Conservation (phyloP, 2,113 vertebrate species). For the Thymallus thymallus region DNA sequence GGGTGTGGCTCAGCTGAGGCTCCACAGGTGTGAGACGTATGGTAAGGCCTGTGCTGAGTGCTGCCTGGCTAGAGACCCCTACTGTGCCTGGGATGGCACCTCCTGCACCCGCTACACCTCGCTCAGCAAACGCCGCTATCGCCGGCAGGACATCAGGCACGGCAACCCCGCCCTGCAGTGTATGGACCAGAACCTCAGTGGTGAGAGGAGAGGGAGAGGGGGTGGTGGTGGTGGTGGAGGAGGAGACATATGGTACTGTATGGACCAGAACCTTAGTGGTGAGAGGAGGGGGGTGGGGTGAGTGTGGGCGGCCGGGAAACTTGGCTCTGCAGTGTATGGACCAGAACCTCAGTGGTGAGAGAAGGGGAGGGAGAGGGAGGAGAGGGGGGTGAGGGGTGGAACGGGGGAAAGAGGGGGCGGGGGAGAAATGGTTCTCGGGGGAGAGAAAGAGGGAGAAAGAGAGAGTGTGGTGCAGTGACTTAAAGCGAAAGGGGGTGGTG, state of each 20-base stretch:
- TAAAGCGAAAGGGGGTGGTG: too few species aligned
- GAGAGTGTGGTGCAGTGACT: background rate
- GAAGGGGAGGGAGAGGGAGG: background rate
- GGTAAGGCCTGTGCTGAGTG: conserved; percentile 91
- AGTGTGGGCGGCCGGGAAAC: conserved; percentile 25
- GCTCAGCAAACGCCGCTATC: conserved; percentile 77
- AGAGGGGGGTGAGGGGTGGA: background rate
- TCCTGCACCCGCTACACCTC: conserved; percentile 78
- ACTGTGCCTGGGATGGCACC: conserved; percentile 88
- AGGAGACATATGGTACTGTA: too few species aligned
- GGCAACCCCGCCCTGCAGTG: conserved; percentile 86
- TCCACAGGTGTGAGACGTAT: conserved; percentile 87
- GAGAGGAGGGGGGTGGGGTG: conserved; percentile 35
- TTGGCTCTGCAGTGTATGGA: conserved; percentile 82
- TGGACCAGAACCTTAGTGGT: conserved; percentile 85
- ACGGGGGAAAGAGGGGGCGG: background rate
- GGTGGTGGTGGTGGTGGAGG: too few species aligned
- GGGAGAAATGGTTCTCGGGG: background rate
- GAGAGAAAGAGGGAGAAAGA: background rate
- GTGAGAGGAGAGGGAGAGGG: conserved; percentile 66
- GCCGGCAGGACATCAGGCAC: conserved; percentile 81
- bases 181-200: conserved; percentile 81
- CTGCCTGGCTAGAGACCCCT: conserved; percentile 92
- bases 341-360: conserved; percentile 83
- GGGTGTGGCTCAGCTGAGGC: conserved; percentile 82